Evolutionary conservation across 1,140 invertebrate species (phyloP).

Genomic region (Drosophila oshimai): DNA sequence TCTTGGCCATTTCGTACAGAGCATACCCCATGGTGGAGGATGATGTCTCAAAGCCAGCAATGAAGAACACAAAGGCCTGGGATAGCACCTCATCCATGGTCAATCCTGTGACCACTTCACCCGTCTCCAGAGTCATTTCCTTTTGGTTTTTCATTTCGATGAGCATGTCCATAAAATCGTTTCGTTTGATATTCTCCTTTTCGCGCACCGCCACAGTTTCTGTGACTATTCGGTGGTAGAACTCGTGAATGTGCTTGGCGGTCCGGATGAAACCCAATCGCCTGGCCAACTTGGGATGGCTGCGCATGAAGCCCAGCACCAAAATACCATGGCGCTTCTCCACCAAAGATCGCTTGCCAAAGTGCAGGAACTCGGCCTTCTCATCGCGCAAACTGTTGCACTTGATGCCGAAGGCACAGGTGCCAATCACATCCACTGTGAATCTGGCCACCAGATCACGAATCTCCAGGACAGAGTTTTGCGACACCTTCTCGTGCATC

Average conservation of each 20-base stretch:
- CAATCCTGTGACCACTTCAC: conserved; percentile 24
- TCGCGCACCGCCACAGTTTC: conserved; percentile 83
- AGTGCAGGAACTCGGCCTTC: conserved; percentile 83
- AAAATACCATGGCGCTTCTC: conserved; percentile 11
- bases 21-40: conserved; percentile 84
- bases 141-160: conserved; percentile 83
- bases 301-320: not conserved
- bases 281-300: not conserved
- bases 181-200: conserved; percentile 82
- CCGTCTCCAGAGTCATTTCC: conserved; percentile 14
- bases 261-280: conserved; percentile 72
- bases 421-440: conserved; percentile 84
- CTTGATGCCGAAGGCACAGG: conserved; percentile 86
- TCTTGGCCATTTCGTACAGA: conserved; percentile 85
- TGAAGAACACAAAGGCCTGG: conserved; percentile 82
- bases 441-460: conserved; percentile 65
- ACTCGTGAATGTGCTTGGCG: conserved; percentile 79
- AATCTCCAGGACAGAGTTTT: conserved; percentile 42
- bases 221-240: conserved; percentile 83
- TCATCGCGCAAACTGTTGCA: conserved; percentile 84
- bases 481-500: conserved; percentile 16
- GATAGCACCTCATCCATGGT: conserved; percentile 67
- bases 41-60: conserved; percentile 88
- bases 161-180: conserved; percentile 85
- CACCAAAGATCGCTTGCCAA: conserved; percentile 53